Evolutionary conservation across 2,888 invertebrate species (phyloP).

Genomic region (Zaprionus lineosus): DNA sequence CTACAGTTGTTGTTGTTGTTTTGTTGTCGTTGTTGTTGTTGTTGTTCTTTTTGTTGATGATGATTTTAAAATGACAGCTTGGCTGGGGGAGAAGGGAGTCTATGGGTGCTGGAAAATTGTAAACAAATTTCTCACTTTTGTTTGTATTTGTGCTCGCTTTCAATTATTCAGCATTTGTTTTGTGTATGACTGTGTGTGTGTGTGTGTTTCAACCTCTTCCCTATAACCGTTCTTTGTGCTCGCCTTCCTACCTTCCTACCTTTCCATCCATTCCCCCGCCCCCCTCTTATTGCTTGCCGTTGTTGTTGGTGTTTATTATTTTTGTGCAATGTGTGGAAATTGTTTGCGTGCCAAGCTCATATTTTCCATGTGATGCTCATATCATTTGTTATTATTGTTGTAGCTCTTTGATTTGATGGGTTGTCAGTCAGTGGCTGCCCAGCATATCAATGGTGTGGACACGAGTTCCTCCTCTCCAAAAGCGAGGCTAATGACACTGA

Average conservation of each 20-base stretch:
- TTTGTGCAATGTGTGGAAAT: conserved; percentile 77
- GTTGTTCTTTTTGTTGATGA: too few species aligned
- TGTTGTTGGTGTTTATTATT: conserved; percentile 61
- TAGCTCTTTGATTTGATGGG: conserved; percentile 38
- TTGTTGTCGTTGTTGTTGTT: conserved; percentile 21
- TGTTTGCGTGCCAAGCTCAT: conserved; percentile 63
- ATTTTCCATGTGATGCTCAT: conserved; percentile 21
- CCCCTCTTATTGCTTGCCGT: conserved; percentile 21
- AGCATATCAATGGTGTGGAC: conserved; percentile 26
- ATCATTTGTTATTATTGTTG: conserved; percentile 16
- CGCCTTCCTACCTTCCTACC: too few species aligned
- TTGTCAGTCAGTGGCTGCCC: conserved; percentile 35
- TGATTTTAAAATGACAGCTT: too few species aligned
- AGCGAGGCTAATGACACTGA: conserved; percentile 42
- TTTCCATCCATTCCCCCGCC: too few species aligned
- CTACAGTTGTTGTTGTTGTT: conserved; percentile 22
- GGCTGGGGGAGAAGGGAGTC: not conserved
- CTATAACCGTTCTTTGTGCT: not conserved
- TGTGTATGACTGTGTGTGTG: conserved; percentile 32
- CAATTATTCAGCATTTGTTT: conserved; percentile 72
- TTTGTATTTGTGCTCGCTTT: conserved; percentile 44
- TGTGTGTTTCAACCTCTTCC: conserved; percentile 19
- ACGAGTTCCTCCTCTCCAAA: too few species aligned
- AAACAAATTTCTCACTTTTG: conserved; percentile 65
- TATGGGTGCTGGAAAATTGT: conserved; percentile 41